Conservation (phyloP, 2,888 invertebrate species). For the Amphimallon solstitiale region DNA sequence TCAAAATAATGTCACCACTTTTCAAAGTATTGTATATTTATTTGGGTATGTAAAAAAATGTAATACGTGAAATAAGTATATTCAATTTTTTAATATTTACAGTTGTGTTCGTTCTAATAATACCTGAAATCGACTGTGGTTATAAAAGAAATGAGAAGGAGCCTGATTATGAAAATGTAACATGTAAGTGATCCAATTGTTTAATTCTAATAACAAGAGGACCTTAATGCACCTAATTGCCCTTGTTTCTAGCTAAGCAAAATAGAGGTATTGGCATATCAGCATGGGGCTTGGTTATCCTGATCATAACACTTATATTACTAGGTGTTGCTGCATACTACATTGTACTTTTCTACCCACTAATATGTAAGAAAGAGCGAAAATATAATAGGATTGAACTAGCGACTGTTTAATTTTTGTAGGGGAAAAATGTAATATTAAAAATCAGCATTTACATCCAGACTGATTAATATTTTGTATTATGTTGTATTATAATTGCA, state of each 20-base stretch:
- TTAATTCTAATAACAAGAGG: too few species aligned
- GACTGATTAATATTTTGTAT: constrained; percentile 14
- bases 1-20: too few species aligned
- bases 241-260: not conserved
- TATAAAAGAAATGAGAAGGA: too few species aligned
- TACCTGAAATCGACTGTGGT: too few species aligned
- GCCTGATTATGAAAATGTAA: too few species aligned
- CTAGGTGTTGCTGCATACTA: constrained; percentile 70
- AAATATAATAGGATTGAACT: constrained; percentile 69
- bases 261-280: constrained; percentile 66
- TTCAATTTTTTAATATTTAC: too few species aligned
- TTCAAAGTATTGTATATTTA: too few species aligned
- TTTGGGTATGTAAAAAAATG: too few species aligned
- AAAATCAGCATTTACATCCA: not conserved
- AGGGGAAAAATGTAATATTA: not conserved
- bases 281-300: constrained; percentile 73
- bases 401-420: constrained; percentile 57
- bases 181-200: too few species aligned
- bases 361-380: constrained; percentile 68
- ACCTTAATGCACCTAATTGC: too few species aligned
- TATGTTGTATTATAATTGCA: not conserved
- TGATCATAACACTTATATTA: constrained; percentile 66
- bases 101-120: too few species aligned
- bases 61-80: too few species aligned
- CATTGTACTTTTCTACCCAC: constrained; percentile 73